A percentile compares a stretch with the other conserved stretches of the same genome.
Evolutionary conservation across 2,888 invertebrate genomes (phyloP).

Genomic region (Xanthia togata): DNA sequence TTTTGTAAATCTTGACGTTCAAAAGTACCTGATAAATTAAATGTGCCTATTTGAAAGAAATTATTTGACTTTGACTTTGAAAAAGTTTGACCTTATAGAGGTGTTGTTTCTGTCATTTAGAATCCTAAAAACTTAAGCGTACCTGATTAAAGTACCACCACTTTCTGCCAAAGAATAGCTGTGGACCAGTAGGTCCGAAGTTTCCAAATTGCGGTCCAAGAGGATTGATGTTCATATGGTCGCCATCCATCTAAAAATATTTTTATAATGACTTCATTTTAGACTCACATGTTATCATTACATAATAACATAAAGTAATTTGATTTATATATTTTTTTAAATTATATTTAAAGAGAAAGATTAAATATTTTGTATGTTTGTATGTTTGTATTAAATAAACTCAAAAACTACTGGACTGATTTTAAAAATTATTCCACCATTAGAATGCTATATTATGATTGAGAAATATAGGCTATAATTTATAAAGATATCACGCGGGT

Average conservation of each 20-base stretch:
- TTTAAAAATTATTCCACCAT: no score
- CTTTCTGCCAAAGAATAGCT: slow-evolving; percentile 82
- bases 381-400: no score
- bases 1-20: no score
- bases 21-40: no score
- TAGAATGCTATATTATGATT: no score
- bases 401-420: no score
- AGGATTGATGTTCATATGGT: slow-evolving; percentile 85
- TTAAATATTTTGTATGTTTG: no score
- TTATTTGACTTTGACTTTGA: neutral
- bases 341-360: no score
- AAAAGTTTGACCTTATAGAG: neutral
- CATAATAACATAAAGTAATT: neutral
- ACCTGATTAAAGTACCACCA: slow-evolving; percentile 89
- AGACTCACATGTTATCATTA: neutral
- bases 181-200: slow-evolving; percentile 75
- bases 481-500: no score
- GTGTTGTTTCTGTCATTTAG: neutral
- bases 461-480: no score
- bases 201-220: slow-evolving; percentile 74
- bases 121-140: neutral
- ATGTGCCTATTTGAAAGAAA: no score
- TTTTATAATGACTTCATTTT: neutral
- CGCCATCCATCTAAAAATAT: slow-evolving; percentile 80
- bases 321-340: neutral